A percentile compares a stretch with the other conserved stretches of the same genome.
phyloP scores from a whole-genome alignment of 1,140 invertebrate genomes.

The Cecropterus lyciades region DNA sequence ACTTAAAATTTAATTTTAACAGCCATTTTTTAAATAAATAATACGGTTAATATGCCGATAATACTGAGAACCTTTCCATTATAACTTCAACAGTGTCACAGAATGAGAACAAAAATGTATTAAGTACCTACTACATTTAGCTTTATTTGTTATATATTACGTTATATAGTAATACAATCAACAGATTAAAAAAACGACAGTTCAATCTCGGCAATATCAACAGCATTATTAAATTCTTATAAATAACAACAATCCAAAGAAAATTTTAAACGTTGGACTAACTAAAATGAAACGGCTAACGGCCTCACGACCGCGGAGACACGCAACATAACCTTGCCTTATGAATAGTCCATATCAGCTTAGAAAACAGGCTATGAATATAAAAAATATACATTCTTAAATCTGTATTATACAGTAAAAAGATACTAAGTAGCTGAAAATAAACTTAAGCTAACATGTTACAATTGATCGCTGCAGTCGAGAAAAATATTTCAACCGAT shows the following conservation, averaged over 20 bases:
- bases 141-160: background rate
- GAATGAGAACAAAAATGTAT: background rate
- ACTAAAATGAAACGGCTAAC: conserved; percentile 28
- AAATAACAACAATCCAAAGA: conserved; percentile 45
- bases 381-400: conserved; percentile 42
- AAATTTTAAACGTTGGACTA: conserved; percentile 35
- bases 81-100: background rate
- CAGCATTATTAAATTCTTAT: conserved; percentile 34
- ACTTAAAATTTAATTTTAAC: conserved; percentile 42
- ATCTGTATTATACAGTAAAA: conserved; percentile 36
- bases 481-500: conserved; percentile 5
- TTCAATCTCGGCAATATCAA: conserved; percentile 24
- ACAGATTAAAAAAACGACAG: conserved; percentile 11
- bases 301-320: conserved; percentile 9
- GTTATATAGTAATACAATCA: too few species aligned
- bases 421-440: conserved; percentile 20
- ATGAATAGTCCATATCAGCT: conserved; percentile 44
- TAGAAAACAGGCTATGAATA: conserved; percentile 39
- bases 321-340: conserved; percentile 28
- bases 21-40: conserved; percentile 47
- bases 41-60: conserved; percentile 37
- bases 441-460: conserved; percentile 18
- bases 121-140: conserved; percentile 1
- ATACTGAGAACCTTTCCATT: conserved; percentile 4
- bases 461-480: conserved; percentile 22